Percentiles rank a stretch among this genome's conserved stretches.
These are phyloP conservation scores for Pediacus dermestoides DNA, from an alignment of 2,888 invertebrate species.

Conservation along the genomic window DNA sequence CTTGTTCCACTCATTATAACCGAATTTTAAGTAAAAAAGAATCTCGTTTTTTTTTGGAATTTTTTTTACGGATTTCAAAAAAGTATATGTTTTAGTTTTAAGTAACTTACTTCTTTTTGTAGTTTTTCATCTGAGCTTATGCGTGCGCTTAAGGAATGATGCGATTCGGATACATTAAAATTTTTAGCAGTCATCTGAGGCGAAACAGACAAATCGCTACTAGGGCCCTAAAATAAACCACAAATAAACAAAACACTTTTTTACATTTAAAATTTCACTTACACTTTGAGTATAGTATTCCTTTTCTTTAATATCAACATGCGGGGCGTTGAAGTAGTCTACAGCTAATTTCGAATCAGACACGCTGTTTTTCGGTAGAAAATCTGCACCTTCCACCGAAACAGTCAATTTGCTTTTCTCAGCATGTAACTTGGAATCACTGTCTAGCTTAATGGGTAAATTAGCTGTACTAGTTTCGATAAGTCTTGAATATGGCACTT, in stretches of 20 bases:
- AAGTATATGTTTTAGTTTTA: too few species aligned
- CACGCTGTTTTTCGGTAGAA: constrained; percentile 72
- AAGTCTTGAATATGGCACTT: constrained; percentile 77
- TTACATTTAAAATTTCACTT: too few species aligned
- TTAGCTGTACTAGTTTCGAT: constrained; percentile 62
- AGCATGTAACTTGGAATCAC: constrained; percentile 66
- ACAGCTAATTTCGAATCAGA: constrained; percentile 83
- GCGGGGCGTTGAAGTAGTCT: constrained; percentile 61
- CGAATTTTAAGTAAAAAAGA: too few species aligned
- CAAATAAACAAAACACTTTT: constrained; percentile 6
- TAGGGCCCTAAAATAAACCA: constrained; percentile 28
- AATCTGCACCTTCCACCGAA: constrained; percentile 50
- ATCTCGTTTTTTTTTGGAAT: too few species aligned
- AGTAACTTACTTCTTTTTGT: constrained; percentile 52
- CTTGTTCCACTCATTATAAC: too few species aligned
- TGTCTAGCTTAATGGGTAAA: constrained; percentile 60
- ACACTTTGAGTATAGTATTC: constrained; percentile 26
- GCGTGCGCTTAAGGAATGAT: constrained; percentile 62
- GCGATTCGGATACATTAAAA: constrained; percentile 64
- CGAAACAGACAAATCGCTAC: constrained; percentile 33
- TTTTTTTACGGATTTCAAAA: too few species aligned
- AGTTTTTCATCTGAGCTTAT: constrained; percentile 58
- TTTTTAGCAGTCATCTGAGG: constrained; percentile 50
- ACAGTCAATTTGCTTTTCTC: constrained; percentile 48
- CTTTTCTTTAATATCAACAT: constrained; percentile 25